Base-by-base conservation (phyloP, 2,113 vertebrate species). In the Odontophorus gujanensis region DNA sequence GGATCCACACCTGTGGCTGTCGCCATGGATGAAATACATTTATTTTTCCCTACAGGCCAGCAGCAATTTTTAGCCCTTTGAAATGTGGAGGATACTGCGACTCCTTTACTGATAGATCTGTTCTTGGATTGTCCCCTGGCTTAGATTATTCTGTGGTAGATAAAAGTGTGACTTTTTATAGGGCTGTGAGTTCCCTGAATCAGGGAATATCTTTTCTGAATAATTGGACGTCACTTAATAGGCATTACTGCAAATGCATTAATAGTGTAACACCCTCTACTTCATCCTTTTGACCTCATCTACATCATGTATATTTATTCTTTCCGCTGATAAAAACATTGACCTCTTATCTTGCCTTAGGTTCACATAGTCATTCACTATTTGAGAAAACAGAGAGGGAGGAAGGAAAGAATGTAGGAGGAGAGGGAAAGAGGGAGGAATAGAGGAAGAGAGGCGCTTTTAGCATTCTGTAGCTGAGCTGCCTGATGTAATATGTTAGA, bases 381-480 rank as follows among this genome's bases (percentile, higher is more conserved):
- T 75, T 92, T 73, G 30, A 74, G 47, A 85, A 87, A 89, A 94
- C 24, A 42, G 59, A 19, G 16, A 63, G 26, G 62, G 40, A 62
- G 17, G 24, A 67, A 82, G 11, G n/a, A 45, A 81, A 2, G 42
- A 38, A 51, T 40, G 4, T 21, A 76, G 7, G 28, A 15, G 66
- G 17, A 67, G 63, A 74, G 5, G 16, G 38, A 81, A n/a, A 6
- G 51, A 65, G 6, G 32, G 24, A 71, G 28, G 38, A 55, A 43
- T 30, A 19, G 55, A 66, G 51, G 65, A 77, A 81, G 76, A 62
- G 61, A 63, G 6, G 28, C 20, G 77, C 83, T 90, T 95, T 98
- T 91, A 95, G 96, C 69, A 96, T 97, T 96, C 96, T 30, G 61
- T 63, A 65, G 53, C 32, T 30, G 88, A 95, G 53, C 69, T 84